Conservation (phyloP, 2,113 vertebrate genomes). For the Theristicus caerulescens region DNA sequence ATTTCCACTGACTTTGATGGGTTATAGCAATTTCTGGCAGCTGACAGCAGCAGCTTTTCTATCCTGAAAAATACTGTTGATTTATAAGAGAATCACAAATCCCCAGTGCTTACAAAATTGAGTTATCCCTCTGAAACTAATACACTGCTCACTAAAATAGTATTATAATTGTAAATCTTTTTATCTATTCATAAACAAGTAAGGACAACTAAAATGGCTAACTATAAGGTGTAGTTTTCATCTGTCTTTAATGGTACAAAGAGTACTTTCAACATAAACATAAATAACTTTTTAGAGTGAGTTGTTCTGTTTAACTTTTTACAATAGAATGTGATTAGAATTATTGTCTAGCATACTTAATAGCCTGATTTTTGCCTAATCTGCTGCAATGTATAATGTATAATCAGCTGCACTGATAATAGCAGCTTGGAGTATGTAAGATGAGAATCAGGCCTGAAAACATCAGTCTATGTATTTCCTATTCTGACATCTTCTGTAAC, state of each 20-base stretch:
- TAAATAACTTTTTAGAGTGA: not conserved
- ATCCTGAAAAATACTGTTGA: not conserved
- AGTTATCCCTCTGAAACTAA: not conserved
- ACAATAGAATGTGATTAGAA: not conserved
- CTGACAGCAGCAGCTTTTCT: not conserved
- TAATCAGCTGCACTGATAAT: not conserved
- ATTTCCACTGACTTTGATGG: not conserved
- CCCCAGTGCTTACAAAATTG: not conserved
- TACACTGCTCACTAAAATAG: not conserved
- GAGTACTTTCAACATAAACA: not conserved
- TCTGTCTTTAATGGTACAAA: not conserved
- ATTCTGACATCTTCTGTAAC: not conserved
- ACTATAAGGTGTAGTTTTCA: not conserved
- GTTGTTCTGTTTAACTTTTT: not conserved
- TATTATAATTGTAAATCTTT: not conserved
- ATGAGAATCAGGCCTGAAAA: not conserved
- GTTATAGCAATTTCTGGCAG: constrained; percentile 5
- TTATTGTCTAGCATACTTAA: not conserved
- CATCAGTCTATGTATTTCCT: not conserved
- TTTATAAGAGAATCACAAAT: not conserved
- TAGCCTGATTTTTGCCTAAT: not conserved
- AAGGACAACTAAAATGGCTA: not conserved
- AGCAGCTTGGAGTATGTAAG: not conserved
- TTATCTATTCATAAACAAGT: not conserved
- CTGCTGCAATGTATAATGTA: not conserved